A percentile compares a stretch with the other conserved stretches of the same genome.
Conservation (phyloP, 1,140 invertebrate species). For the Bacillus rossius region DNA sequence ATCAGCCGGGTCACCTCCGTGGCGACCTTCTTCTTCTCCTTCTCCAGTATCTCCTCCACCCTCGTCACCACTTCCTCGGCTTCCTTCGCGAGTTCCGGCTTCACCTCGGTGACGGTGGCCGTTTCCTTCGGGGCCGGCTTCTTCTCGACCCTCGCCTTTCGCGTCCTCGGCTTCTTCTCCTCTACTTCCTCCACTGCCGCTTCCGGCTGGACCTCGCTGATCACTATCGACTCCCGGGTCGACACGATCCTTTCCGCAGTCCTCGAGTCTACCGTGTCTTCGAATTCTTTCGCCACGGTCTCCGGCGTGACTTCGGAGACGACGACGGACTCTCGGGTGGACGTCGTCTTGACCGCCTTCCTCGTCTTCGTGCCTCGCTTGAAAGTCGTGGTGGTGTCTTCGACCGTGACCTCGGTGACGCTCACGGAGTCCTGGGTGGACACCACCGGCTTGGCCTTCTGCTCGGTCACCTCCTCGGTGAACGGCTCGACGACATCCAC, state of each 20-base stretch:
- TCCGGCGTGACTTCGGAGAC: conserved; percentile 51
- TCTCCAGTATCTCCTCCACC: conserved; percentile 8
- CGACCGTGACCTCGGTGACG: conserved; percentile 46
- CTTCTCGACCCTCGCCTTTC: conserved; percentile 33
- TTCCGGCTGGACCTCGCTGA: conserved; percentile 50
- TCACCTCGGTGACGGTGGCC: conserved; percentile 41
- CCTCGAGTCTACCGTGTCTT: conserved; percentile 26
- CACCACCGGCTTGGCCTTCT: conserved; percentile 10
- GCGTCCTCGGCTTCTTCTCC: conserved; percentile 39
- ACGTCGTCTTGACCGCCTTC: conserved; percentile 33
- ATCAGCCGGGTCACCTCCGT: conserved; percentile 69
- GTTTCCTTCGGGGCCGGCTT: conserved; percentile 41
- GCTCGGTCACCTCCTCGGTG: conserved; percentile 6
- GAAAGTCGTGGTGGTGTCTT: conserved; percentile 40
- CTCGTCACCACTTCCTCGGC: conserved; percentile 1
- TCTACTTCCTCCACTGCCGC: conserved; percentile 37
- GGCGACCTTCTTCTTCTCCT: conserved; percentile 49
- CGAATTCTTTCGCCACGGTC: conserved; percentile 36
- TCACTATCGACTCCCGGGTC: conserved; percentile 50
- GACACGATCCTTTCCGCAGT: conserved; percentile 34
- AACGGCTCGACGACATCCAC: conserved; percentile 28
- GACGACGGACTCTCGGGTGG: conserved; percentile 49
- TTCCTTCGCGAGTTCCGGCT: conserved; percentile 37
- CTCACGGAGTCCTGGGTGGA: conserved; percentile 49
- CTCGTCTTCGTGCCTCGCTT: conserved; percentile 37